These are phyloP conservation scores for Microtus richardsoni DNA, from an alignment of 2,113 vertebrate species.

Conservation along the genomic window DNA sequence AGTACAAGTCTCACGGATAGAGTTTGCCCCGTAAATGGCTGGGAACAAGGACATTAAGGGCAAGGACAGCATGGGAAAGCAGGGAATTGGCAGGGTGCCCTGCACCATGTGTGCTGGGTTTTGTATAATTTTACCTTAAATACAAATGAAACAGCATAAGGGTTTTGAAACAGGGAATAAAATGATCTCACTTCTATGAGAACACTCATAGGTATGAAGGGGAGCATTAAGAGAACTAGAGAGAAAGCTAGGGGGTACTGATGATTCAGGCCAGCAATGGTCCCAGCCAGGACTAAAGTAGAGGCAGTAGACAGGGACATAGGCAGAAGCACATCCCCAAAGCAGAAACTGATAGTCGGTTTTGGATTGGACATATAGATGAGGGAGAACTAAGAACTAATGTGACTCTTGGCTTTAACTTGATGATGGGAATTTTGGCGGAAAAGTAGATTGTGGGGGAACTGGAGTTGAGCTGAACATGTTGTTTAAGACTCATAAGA, in stretches of 20 bases:
- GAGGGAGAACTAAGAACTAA: not conserved
- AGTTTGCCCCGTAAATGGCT: not conserved
- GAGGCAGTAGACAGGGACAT: not conserved
- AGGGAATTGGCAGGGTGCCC: not conserved
- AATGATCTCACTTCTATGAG: not conserved
- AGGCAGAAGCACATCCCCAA: not conserved
- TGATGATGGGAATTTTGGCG: not conserved
- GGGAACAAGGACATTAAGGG: not conserved
- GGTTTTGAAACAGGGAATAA: not conserved
- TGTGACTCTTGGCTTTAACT: not conserved
- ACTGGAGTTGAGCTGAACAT: not conserved
- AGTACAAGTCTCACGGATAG: not conserved
- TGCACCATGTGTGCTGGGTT: not conserved
- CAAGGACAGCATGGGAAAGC: not conserved
- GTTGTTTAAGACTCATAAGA: not conserved
- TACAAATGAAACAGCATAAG: not conserved
- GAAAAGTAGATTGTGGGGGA: not conserved
- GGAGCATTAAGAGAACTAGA: not conserved
- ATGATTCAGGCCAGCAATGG: not conserved
- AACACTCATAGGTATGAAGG: not conserved
- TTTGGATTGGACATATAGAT: not conserved
- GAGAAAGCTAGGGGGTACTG: not conserved
- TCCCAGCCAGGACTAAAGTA: too few relatives aligned
- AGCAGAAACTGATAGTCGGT: not conserved
- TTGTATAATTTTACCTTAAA: not conserved